Percentiles rank a stretch among this genome's conserved stretches.
Conservation (phyloP, 2,888 invertebrate species). For the Nebria brevicollis region DNA sequence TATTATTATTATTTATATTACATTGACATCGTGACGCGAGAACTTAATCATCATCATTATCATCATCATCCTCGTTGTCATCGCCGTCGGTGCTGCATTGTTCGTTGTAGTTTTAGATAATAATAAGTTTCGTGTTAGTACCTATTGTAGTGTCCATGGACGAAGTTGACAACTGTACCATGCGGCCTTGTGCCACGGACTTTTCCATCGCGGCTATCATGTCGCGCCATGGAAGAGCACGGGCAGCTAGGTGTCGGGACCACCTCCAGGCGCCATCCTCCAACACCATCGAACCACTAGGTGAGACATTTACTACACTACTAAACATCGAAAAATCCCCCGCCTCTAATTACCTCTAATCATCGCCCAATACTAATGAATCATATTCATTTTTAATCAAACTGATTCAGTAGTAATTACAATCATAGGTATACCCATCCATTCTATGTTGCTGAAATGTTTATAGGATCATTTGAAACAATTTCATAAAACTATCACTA, state of each 20-base stretch:
- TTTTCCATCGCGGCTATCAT: slow-evolving; percentile 97
- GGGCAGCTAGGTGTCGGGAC: slow-evolving; percentile 64
- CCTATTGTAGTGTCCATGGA: slow-evolving; percentile 48
- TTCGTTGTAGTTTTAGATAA: not conserved
- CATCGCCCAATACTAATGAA: too few species aligned
- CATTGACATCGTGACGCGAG: slow-evolving; percentile 24
- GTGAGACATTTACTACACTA: slow-evolving; percentile 54
- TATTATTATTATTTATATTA: not conserved
- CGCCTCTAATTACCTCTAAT: too few species aligned
- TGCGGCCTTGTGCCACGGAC: slow-evolving; percentile 88
- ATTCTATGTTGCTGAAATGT: too few species aligned
- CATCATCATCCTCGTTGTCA: not conserved
- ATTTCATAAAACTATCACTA: too few species aligned
- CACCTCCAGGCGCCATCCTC: slow-evolving; percentile 50
- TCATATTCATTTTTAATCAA: too few species aligned
- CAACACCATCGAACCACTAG: slow-evolving; percentile 60
- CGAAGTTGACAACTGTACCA: slow-evolving; percentile 74
- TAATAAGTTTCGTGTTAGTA: slow-evolving; percentile 38
- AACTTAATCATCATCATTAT: not conserved
- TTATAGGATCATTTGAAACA: too few species aligned
- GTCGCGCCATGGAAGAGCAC: slow-evolving; percentile 74
- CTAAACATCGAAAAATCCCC: not conserved
- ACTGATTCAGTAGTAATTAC: too few species aligned
- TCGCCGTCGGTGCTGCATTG: not conserved
- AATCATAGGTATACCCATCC: too few species aligned